phyloP scores from a whole-genome alignment of 2,113 vertebrate species.

The Perca fluviatilis region DNA sequence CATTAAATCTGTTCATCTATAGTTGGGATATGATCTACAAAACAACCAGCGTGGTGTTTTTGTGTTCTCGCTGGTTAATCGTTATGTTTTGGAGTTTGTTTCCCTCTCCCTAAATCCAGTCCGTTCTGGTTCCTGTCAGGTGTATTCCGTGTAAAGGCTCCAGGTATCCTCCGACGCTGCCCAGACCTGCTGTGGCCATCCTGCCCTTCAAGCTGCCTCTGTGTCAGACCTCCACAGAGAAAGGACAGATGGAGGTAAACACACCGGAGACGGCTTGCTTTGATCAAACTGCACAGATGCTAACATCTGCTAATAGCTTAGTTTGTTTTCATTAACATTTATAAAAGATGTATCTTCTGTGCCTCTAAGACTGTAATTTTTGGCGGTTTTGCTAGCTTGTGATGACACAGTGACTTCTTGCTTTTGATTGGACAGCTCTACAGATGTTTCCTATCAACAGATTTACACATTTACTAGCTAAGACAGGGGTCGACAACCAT shows the following conservation, averaged over 20 bases:
- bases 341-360: no score
- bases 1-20: neutral
- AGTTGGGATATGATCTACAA: neutral
- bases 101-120: neutral
- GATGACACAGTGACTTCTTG: no score
- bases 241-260: slow-evolving; percentile 97
- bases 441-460: no score
- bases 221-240: slow-evolving; percentile 94
- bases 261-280: neutral
- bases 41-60: neutral
- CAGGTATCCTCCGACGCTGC: slow-evolving; percentile 94
- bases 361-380: no score
- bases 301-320: neutral
- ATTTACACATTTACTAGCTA: no score
- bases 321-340: no score
- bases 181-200: slow-evolving; percentile 92
- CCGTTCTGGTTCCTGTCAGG: slow-evolving; percentile 76
- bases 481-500: no score
- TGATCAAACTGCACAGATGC: neutral
- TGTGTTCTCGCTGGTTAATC: neutral
- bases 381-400: no score
- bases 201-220: slow-evolving; percentile 92
- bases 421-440: no score
- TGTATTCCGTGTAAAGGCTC: slow-evolving; percentile 98
- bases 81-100: neutral